These are phyloP conservation scores for Tragelaphus oryx DNA, from an alignment of 2,797 vertebrate species.

Conservation along the genomic window DNA sequence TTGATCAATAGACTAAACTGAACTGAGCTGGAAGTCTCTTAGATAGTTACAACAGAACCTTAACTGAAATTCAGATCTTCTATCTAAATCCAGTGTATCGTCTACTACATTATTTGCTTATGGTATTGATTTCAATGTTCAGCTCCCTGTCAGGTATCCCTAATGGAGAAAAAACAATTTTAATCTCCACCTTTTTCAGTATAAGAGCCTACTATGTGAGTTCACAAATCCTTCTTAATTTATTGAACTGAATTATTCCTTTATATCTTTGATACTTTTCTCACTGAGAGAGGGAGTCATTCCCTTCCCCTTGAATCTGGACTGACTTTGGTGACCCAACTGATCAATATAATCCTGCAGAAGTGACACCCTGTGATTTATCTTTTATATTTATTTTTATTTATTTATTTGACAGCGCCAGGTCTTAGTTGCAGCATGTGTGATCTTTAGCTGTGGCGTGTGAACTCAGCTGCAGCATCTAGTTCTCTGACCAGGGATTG, in stretches of 20 bases:
- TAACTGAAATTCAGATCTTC: not conserved
- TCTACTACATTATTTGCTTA: not conserved
- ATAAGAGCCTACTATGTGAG: not conserved
- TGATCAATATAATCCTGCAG: not conserved
- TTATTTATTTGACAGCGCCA: not conserved
- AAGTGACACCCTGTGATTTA: not conserved
- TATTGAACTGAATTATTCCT: not conserved
- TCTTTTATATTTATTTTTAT: not conserved
- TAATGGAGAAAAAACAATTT: not conserved
- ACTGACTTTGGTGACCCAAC: not conserved
- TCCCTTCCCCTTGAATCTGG: not conserved
- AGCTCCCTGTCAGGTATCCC: not conserved
- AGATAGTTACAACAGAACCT: not conserved
- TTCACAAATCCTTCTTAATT: not conserved
- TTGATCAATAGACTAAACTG: not conserved
- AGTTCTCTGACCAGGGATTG: not conserved
- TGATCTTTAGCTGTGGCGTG: not conserved
- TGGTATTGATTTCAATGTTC: not conserved
- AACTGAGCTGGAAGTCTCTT: not conserved
- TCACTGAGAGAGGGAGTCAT: not conserved
- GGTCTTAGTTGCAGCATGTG: not conserved
- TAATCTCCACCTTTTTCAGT: not conserved
- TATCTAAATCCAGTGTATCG: not conserved
- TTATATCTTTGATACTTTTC: not conserved
- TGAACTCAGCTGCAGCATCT: not conserved